These are phyloP conservation scores for Orientallactaga sibirica DNA, from an alignment of 2,797 vertebrate genomes.

Conservation along the genomic window DNA sequence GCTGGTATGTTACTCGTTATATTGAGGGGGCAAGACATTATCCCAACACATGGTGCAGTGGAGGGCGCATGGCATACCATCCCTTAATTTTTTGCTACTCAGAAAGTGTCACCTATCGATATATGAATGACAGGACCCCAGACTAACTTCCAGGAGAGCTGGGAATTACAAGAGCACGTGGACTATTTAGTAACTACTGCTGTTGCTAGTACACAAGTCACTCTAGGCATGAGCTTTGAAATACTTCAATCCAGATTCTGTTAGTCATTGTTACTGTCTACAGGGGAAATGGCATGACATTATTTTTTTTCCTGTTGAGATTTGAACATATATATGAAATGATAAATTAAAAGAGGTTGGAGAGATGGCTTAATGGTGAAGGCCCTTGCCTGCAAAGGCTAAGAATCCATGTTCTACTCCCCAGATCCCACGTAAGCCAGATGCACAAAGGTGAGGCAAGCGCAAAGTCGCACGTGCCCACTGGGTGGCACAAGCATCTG, in stretches of 20 bases:
- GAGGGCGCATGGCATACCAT: background rate
- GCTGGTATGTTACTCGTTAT: background rate
- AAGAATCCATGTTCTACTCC: too few relatives aligned
- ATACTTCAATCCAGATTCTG: background rate
- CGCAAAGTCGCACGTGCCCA: too few relatives aligned
- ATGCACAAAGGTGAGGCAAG: too few relatives aligned
- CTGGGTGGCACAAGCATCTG: too few relatives aligned
- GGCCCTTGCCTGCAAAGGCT: too few relatives aligned
- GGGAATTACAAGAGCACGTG: background rate
- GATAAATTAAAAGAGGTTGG: background rate
- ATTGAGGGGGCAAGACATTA: background rate
- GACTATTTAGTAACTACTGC: background rate
- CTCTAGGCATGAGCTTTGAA: background rate
- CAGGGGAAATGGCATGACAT: background rate
- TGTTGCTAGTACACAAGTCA: background rate
- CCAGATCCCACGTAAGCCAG: too few relatives aligned
- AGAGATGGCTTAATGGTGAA: too few relatives aligned
- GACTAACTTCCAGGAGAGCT: background rate
- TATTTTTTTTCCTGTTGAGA: background rate
- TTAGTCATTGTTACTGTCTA: background rate
- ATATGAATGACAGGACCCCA: background rate
- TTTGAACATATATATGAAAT: constrained; percentile 16
- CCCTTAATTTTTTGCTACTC: background rate
- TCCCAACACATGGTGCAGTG: accelerated
- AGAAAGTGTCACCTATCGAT: background rate